A percentile compares a stretch with the other conserved stretches of the same genome.
Conservation (phyloP, 2,113 vertebrate genomes). For the Columbina picui region DNA sequence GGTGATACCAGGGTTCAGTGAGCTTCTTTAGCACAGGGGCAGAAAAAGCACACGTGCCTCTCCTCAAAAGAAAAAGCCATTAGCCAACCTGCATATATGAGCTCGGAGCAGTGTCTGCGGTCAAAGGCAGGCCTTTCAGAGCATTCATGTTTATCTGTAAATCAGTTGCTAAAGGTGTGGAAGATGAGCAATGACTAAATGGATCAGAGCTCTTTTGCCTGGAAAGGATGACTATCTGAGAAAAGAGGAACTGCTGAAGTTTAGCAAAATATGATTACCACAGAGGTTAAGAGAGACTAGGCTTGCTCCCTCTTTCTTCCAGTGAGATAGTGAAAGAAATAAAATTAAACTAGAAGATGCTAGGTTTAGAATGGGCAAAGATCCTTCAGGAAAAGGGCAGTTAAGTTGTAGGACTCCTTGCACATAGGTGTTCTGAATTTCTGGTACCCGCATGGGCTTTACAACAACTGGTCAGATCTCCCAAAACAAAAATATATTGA, state of each 20-base stretch:
- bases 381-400: neutral
- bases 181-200: neutral
- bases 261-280: neutral
- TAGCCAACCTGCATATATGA: neutral
- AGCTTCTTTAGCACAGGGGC: neutral
- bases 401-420: neutral
- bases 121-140: neutral
- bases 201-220: neutral
- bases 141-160: neutral
- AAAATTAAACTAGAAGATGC: neutral
- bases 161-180: neutral
- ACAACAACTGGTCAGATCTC: neutral
- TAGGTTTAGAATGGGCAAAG: neutral
- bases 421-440: neutral
- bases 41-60: neutral
- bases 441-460: neutral
- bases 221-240: neutral
- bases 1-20: neutral
- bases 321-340: neutral
- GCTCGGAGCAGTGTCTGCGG: neutral
- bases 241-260: neutral
- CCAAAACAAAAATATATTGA: neutral
- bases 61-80: neutral
- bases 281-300: neutral
- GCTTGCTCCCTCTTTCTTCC: neutral